Percentiles rank a stretch among this genome's conserved stretches.
These are phyloP conservation scores for Sebastes taczanowskii DNA, from an alignment of 2,797 vertebrate genomes.

Conservation along the genomic window DNA sequence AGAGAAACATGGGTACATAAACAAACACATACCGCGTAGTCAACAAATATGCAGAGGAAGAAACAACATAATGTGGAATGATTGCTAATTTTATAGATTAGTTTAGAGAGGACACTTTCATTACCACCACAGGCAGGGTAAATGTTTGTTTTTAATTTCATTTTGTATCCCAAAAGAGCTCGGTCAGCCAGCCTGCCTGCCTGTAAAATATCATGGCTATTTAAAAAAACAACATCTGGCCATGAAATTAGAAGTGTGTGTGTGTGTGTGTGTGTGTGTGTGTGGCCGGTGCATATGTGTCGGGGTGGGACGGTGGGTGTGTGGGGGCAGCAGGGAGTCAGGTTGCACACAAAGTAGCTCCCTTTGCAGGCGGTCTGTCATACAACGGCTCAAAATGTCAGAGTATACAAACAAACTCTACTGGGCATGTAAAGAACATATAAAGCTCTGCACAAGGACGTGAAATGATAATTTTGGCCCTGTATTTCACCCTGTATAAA, in stretches of 20 bases:
- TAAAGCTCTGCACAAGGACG: not conserved
- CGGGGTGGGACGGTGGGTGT: not conserved
- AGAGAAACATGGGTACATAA: not conserved
- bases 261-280: slow-evolving; percentile 13
- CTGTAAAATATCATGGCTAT: slow-evolving; percentile 43
- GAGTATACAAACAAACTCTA: not conserved
- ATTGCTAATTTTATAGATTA: slow-evolving; percentile 33
- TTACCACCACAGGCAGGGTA: slow-evolving; percentile 25
- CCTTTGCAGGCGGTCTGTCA: slow-evolving; percentile 34
- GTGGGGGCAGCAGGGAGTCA: slow-evolving; percentile 32
- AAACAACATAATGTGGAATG: slow-evolving; percentile 23
- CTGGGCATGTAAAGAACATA: not conserved
- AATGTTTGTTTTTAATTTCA: slow-evolving; percentile 60
- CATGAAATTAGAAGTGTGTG: slow-evolving; percentile 38
- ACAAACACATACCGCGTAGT: slow-evolving; percentile 2
- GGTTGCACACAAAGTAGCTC: slow-evolving; percentile 61
- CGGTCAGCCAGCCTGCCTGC: not conserved
- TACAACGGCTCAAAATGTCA: not conserved
- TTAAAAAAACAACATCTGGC: slow-evolving; percentile 33
- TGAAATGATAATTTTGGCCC: not conserved
- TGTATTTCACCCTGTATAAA: not conserved
- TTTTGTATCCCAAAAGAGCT: slow-evolving; percentile 14
- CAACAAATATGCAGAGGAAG: not conserved
- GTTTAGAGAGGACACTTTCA: slow-evolving; percentile 16
- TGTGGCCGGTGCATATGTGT: slow-evolving; percentile 13